Conservation (phyloP, 2,113 vertebrate genomes). For the Cygnus atratus region DNA sequence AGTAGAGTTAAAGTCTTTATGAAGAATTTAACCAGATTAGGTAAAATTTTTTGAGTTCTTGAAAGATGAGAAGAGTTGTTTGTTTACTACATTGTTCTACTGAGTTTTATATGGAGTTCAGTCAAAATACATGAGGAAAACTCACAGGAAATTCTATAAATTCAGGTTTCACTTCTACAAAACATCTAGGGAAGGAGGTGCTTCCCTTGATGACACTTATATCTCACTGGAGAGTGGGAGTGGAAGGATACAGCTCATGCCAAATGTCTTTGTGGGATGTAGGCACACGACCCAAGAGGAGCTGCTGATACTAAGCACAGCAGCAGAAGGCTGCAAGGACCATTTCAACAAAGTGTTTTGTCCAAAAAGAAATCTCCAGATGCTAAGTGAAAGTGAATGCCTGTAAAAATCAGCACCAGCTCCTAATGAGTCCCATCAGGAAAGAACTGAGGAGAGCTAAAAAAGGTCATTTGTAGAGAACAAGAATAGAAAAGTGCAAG, state of each 20-base stretch:
- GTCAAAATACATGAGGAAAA: background rate
- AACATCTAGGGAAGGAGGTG: background rate
- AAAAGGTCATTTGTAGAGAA: conserved; percentile 68
- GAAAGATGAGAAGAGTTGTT: background rate
- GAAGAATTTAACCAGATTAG: background rate
- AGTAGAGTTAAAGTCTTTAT: background rate
- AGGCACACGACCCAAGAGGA: background rate
- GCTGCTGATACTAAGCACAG: background rate
- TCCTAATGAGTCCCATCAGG: conserved; percentile 72
- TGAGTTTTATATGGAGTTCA: background rate
- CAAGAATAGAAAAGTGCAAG: conserved; percentile 67
- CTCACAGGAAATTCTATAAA: background rate
- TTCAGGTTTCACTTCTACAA: background rate
- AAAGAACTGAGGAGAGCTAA: conserved; percentile 63
- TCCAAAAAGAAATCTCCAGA: conserved; percentile 44
- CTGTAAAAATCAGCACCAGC: conserved; percentile 49
- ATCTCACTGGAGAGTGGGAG: background rate
- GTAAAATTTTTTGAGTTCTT: background rate
- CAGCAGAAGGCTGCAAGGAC: conserved; percentile 7
- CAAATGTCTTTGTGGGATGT: background rate
- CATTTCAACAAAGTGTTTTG: background rate
- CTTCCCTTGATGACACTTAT: background rate
- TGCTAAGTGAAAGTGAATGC: conserved; percentile 63
- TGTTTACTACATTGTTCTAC: background rate
- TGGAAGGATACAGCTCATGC: background rate